These are phyloP conservation scores for Sialis fuliginosa DNA, from an alignment of 2,888 invertebrate genomes.

Conservation along the genomic window DNA sequence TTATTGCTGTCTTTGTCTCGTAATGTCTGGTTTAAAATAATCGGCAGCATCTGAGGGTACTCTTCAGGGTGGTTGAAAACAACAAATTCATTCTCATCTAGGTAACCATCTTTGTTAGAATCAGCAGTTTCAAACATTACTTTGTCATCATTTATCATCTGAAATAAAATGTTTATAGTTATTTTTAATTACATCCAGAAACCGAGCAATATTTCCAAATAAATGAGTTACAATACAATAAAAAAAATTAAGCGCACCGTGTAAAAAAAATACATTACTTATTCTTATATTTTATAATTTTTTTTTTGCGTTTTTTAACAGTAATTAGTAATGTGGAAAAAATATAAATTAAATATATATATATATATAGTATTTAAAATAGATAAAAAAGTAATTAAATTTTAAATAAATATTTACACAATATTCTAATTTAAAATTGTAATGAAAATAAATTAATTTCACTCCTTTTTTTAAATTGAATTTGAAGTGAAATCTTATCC, in stretches of 20 bases:
- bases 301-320: too few relatives aligned
- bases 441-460: too few relatives aligned
- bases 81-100: slow-evolving; percentile 64
- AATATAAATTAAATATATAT: too few relatives aligned
- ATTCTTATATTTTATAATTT: too few relatives aligned
- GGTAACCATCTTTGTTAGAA: slow-evolving; percentile 54
- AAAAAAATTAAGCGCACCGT: background rate
- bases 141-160: slow-evolving; percentile 64
- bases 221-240: background rate
- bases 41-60: slow-evolving; percentile 67
- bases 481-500: too few relatives aligned
- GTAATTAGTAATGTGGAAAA: too few relatives aligned
- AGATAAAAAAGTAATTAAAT: background rate
- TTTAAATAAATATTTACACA: background rate
- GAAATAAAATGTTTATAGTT: slow-evolving; percentile 9
- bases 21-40: slow-evolving; percentile 64
- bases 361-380: background rate
- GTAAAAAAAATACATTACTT: background rate
- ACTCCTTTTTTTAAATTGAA: too few relatives aligned
- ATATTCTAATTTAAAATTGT: too few relatives aligned
- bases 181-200: background rate
- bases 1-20: slow-evolving; percentile 69
- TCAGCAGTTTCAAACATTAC: slow-evolving; percentile 78
- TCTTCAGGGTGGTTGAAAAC: slow-evolving; percentile 91
- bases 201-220: background rate